Percentiles rank a stretch among this genome's conserved stretches.
phyloP scores from a whole-genome alignment of 2,113 vertebrate species.

The Leucopsar rothschildi region DNA sequence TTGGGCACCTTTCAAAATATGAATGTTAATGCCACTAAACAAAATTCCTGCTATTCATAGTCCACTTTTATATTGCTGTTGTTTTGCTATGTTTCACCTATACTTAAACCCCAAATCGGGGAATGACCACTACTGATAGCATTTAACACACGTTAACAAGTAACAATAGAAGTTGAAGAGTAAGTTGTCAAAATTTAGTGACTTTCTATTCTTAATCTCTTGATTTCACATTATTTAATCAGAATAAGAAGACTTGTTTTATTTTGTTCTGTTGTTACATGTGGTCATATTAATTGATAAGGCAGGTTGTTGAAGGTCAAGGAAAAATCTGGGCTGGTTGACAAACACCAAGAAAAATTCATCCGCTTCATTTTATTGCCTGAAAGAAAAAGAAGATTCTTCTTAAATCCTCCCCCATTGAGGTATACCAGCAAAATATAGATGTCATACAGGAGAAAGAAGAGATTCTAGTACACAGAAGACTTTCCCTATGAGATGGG shows the following conservation, averaged over 20 bases:
- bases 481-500: neutral
- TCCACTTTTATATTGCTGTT: neutral
- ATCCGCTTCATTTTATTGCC: neutral
- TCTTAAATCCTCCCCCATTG: neutral
- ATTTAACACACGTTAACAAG: neutral
- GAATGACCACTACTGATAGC: neutral
- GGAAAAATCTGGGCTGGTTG: neutral
- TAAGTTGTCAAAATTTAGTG: neutral
- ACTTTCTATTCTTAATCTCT: neutral
- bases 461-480: neutral
- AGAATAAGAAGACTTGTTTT: neutral
- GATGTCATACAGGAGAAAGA: neutral
- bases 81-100: neutral
- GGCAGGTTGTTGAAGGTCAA: neutral
- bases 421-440: neutral
- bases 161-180: neutral
- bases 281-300: neutral
- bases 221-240: neutral
- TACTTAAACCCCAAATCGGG: neutral
- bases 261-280: neutral
- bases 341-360: neutral
- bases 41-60: slow-evolving; percentile 59
- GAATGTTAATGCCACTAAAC: neutral
- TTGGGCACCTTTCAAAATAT: neutral
- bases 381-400: neutral